Conservation (phyloP, 1,140 invertebrate genomes). For the Bilobella aurantiaca region DNA sequence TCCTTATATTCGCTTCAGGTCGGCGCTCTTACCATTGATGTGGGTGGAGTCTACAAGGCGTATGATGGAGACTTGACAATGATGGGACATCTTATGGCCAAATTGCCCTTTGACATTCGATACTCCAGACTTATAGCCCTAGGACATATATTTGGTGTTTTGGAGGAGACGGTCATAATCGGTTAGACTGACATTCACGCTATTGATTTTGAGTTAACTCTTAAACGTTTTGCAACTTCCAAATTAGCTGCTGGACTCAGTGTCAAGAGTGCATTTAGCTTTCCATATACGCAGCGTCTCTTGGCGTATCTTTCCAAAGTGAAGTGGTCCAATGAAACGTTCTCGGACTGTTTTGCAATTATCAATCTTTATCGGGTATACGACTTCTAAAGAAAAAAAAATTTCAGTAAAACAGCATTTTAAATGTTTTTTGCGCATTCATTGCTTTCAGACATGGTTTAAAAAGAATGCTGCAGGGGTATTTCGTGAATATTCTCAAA, state of each 20-base stretch:
- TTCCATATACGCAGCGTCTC: constrained; percentile 57
- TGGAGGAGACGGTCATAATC: constrained; percentile 78
- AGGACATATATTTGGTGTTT: constrained; percentile 72
- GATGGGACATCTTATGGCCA: constrained; percentile 70
- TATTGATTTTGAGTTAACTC: too few species aligned
- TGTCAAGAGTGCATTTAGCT: constrained; percentile 67
- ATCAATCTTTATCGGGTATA: constrained; percentile 65
- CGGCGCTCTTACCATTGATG: constrained; percentile 48
- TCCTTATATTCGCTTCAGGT: constrained; percentile 37
- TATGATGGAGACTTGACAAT: constrained; percentile 83
- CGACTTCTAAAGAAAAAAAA: constrained; percentile 6
- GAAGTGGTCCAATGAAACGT: constrained; percentile 65
- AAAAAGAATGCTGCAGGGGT: neutral
- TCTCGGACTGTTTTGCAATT: constrained; percentile 73
- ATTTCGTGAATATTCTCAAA: constrained; percentile 37
- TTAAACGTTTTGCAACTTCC: neutral
- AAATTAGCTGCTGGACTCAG: constrained; percentile 61
- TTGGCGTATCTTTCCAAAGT: constrained; percentile 67
- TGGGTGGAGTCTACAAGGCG: constrained; percentile 42
- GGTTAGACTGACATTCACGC: constrained; percentile 45
- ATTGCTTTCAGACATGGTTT: constrained; percentile 14
- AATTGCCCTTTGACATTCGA: constrained; percentile 68
- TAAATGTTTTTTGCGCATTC: constrained; percentile 11
- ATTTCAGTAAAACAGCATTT: neutral
- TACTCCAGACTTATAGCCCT: constrained; percentile 75